These are phyloP conservation scores for Epinephelus fuscoguttatus DNA, from an alignment of 2,113 vertebrate species.

Conservation along the genomic window DNA sequence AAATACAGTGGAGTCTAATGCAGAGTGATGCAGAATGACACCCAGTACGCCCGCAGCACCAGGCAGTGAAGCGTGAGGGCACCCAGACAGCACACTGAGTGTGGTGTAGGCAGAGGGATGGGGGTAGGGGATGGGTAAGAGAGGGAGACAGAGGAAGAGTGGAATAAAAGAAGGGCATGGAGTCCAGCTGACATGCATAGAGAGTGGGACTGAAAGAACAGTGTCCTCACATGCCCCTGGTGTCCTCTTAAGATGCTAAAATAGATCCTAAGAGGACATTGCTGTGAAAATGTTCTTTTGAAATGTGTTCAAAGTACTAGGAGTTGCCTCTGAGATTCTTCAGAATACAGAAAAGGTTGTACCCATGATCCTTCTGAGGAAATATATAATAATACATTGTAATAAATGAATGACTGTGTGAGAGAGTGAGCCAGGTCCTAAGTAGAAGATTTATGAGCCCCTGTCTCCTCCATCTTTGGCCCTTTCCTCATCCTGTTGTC, in stretches of 20 bases:
- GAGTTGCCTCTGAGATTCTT: background rate
- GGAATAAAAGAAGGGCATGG: constrained; percentile 44
- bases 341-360: background rate
- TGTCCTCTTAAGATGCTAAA: constrained; percentile 23
- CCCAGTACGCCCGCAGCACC: constrained; percentile 60
- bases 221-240: constrained; percentile 58
- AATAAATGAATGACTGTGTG: background rate
- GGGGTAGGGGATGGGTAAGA: constrained; percentile 14
- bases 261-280: background rate
- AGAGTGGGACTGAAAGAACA: constrained; percentile 5
- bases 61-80: constrained; percentile 70
- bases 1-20: constrained; percentile 64
- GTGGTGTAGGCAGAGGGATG: constrained; percentile 40
- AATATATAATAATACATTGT: background rate
- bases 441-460: background rate
- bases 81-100: constrained; percentile 62
- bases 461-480: background rate
- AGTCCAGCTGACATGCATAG: constrained; percentile 30
- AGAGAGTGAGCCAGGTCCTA: background rate
- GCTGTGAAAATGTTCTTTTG: background rate
- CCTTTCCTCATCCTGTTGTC: background rate
- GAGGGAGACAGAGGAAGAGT: constrained; percentile 9
- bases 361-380: background rate
- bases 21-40: constrained; percentile 64
- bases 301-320: background rate